phyloP scores from a whole-genome alignment of 2,888 invertebrate genomes.

The Sceliomorpha sp. region DNA sequence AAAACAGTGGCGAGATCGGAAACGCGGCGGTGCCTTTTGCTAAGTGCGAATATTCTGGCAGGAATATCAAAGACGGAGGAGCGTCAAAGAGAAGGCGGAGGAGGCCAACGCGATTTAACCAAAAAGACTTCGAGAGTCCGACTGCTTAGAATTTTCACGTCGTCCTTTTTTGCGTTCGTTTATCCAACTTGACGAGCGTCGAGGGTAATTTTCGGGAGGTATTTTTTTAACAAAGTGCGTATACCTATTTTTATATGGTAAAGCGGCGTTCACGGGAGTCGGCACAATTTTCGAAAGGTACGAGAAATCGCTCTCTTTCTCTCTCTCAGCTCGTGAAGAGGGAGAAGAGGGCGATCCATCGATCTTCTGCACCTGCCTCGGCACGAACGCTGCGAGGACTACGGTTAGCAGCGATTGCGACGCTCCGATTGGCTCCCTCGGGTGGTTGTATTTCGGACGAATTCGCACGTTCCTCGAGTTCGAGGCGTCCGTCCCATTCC shows the following conservation, averaged over 20 bases:
- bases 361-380: slow-evolving; percentile 52
- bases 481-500: slow-evolving; percentile 22
- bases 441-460: slow-evolving; percentile 51
- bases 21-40: too few species aligned
- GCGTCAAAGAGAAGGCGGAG: slow-evolving; percentile 71
- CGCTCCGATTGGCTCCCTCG: slow-evolving; percentile 51
- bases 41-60: slow-evolving; percentile 76
- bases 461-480: slow-evolving; percentile 34
- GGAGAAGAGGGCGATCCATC: slow-evolving; percentile 28
- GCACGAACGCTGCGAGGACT: slow-evolving; percentile 43
- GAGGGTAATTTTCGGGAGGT: slow-evolving; percentile 1
- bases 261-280: background rate
- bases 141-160: background rate
- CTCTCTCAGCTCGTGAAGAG: slow-evolving; percentile 7
- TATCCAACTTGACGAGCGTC: background rate
- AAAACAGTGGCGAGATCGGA: too few species aligned
- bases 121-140: slow-evolving; percentile 16
- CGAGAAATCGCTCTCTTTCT: background rate
- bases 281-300: slow-evolving; percentile 1
- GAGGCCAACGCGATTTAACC: slow-evolving; percentile 12
- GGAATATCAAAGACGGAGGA: slow-evolving; percentile 74
- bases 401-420: slow-evolving; percentile 42
- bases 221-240: too few species aligned
- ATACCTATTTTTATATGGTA: too few species aligned
- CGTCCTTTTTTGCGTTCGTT: slow-evolving; percentile 62